Evolutionary conservation across 2,797 vertebrate species (phyloP), one percentile per base, ranked within the genome.

Genomic region (Neosilurus mollespiculum): DNA sequence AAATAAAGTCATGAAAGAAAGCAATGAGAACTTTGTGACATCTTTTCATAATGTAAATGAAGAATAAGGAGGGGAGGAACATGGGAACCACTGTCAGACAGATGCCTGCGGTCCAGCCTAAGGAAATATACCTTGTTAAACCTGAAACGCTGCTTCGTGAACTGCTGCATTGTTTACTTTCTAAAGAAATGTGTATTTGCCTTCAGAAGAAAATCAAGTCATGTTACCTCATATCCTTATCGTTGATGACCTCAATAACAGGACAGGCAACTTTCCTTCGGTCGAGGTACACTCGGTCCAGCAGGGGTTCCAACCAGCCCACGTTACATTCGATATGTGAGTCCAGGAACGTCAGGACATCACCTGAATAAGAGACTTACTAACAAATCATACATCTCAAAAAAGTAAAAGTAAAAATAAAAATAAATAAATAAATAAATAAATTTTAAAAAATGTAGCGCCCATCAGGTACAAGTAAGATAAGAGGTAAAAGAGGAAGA

Each of bases 251-350:
- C 92, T 99, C 98, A 34, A 99, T 99, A 81, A 99, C 98, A 0
- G 98, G 98, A 83, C 98, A 99, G 65, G 96, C 94, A 0, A 99
- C 98, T 89, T 97, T 98, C 89, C 90, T 91, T 18, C 92, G 95
- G 90, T 94, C 95, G 90, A 94, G 85, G 49, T 93, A 95, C 81
- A 99, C 88, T 89, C 96, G 94, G 89, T 98, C 96, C 86, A 99
- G 88, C 81, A 99, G 96, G 0, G 98, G 98, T 92, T 99, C 98
- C 92, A 99, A 90, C 98, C 98, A 99, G 4, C 98, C 98, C 84
- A 99, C 93, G 0, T 99, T 99, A 87, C 98, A 99, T 89, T 99
- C 98, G 69, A 99, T 83, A 0, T 99, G 98, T 0, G 98, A 99
- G 91, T 99, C 98, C 49, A 99, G 94, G 91, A 99, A 99, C 0